These are phyloP conservation scores for Lepilemur ruficaudatus DNA, from an alignment of 2,797 vertebrate species.

Conservation along the genomic window DNA sequence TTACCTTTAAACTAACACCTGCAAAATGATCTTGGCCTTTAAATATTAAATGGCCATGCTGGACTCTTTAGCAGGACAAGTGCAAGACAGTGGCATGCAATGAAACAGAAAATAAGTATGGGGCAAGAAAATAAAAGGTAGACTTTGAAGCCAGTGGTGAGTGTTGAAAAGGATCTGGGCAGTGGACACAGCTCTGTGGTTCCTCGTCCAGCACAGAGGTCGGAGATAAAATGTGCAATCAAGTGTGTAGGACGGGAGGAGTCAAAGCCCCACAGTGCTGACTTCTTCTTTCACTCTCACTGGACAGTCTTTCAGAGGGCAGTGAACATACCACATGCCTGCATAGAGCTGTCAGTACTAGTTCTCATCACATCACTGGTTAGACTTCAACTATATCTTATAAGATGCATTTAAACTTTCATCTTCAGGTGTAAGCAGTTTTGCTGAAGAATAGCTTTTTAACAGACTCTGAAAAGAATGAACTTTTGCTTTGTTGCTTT, in stretches of 20 bases:
- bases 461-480: background rate
- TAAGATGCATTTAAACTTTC: background rate
- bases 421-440: background rate
- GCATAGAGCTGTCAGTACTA: background rate
- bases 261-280: background rate
- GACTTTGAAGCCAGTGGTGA: background rate
- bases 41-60: conserved; percentile 91
- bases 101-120: conserved; percentile 35
- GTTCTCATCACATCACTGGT: background rate
- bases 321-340: background rate
- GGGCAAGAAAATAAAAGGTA: background rate
- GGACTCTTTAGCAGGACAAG: conserved; percentile 74
- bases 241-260: background rate
- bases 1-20: conserved; percentile 93
- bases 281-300: background rate
- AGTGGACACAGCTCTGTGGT: background rate
- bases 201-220: background rate
- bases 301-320: background rate
- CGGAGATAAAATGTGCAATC: background rate
- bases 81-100: conserved; percentile 50
- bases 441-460: background rate
- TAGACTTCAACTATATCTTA: background rate
- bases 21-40: conserved; percentile 90
- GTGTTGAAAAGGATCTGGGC: background rate
- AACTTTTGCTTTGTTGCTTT: background rate